Base-by-base conservation (phyloP, 2,113 vertebrate species). In the Calonectris borealis region DNA sequence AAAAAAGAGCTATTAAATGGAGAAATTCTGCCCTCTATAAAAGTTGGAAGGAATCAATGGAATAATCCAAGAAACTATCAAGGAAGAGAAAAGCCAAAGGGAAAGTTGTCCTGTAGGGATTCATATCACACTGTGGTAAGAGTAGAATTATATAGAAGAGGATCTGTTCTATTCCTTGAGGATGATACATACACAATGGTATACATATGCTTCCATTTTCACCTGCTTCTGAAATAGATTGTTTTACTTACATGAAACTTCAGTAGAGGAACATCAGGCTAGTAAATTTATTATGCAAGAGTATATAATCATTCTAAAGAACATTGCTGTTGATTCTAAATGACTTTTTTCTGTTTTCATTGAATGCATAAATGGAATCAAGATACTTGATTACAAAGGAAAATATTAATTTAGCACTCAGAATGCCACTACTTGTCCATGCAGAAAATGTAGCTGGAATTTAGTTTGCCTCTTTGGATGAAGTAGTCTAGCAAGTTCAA, bases 321-420 rank as follows among this genome's bases (percentile, higher is more conserved):
- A 55, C 97, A 91, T 55, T 36, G 36, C 6, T 81, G n/a, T 38
- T 91, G 17, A 88, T 75, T 73, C 16, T 68, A 77, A 75, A 91
- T n/a, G 2, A 61, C 27, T 93, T 69, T 11, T 91, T 17, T 42
- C 80, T 73, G 25, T 86, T 94, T 68, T 79, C 54, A 94, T 25
- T 82, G 68, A 95, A 73, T 78, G 36, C n/a, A 83, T 60, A 89
- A 96, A 93, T 60, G 25, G 36, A 83, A 49, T 51, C 32, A 54
- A 87, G n/a, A 77, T 26, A 86, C 66, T 84, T 94, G 51, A 91
- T 92, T 94, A 91, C 44, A 84, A 88, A 92, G 65, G 31, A 38
- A 93, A 96, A 91, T 73, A 64, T 25, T 89, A 60, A 88, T 64
- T 92, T 94, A 92, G 38, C 22, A 86, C 71, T 95, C 62, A 68